Base-by-base conservation (phyloP, 2,797 vertebrate species). In the Gymnodraco acuticeps region DNA sequence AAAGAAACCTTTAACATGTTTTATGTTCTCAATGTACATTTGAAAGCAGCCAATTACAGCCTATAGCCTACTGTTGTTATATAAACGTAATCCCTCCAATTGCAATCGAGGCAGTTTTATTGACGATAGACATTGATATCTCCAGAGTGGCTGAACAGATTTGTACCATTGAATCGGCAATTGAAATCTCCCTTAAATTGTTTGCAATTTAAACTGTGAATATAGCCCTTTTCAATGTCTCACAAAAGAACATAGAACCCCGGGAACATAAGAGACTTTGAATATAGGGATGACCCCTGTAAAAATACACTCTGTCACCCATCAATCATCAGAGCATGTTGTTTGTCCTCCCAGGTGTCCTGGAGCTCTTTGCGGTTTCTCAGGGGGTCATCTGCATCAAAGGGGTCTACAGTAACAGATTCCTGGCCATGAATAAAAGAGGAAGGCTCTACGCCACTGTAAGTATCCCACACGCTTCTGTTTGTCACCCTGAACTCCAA, bases 361-460 rank as follows among this genome's bases (percentile, higher is more conserved):
- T 99, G 96, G 97, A 99, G 96, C 97, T 99, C 91, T 97, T 99
- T 93, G 96, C 98, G 43, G 93, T 99, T 85, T 99, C 98, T 96
- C 97, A 97, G 93, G 98, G 98, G 90, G 97, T 98, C 94, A 96
- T 99, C 81, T 97, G 97, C 93, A 98, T 99, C 95, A 96, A 95
- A 94, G 98, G 98, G 88, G 97, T 99, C 96, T 96, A 96, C 96
- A 98, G 97, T 90, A 97, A 97, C 95, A 96, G 96, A 93, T 99
- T 98, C 96, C 95, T 99, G 95, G 97, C 98, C 93, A 99, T 99
- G 98, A 99, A 98, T 94, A 96, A 96, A 93, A 96, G 96, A 94
- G 98, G 98, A 96, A 95, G 98, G 87, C 97, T 99, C 88, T 96
- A 99, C 78, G 96, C 96, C 92, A 97, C 95, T 68, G 98, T 99